A percentile compares a stretch with the other conserved stretches of the same genome.
Conservation (phyloP, 1,140 invertebrate genomes). For the Papilio xuthus region DNA sequence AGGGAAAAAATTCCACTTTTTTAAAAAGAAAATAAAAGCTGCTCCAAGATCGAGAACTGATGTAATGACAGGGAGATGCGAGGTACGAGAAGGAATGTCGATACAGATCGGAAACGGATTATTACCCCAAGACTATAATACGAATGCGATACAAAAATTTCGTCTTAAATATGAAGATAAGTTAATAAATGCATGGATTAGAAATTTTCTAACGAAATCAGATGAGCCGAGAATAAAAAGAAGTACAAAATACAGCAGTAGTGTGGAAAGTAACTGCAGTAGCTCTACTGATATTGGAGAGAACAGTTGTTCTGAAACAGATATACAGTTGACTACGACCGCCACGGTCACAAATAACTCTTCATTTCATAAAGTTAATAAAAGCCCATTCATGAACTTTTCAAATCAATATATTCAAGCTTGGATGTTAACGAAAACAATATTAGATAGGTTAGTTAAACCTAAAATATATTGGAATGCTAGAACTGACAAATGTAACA, state of each 20-base stretch:
- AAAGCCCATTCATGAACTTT: conserved; percentile 56
- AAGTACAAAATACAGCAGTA: conserved; percentile 65
- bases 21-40: conserved; percentile 61
- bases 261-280: conserved; percentile 62
- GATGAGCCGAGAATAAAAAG: conserved; percentile 62
- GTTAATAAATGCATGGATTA: conserved; percentile 57
- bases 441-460: conserved; percentile 45
- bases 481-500: conserved; percentile 26
- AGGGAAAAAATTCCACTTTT: conserved; percentile 62
- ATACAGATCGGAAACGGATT: conserved; percentile 56
- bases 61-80: conserved; percentile 62
- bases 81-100: conserved; percentile 62
- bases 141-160: conserved; percentile 11
- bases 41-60: conserved; percentile 59
- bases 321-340: conserved; percentile 51
- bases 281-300: conserved; percentile 48
- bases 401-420: conserved; percentile 62
- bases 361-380: conserved; percentile 46
- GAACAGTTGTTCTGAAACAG: not conserved
- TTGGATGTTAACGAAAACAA: conserved; percentile 67
- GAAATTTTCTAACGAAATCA: conserved; percentile 51
- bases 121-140: conserved; percentile 30
- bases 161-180: conserved; percentile 48
- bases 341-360: conserved; percentile 52
- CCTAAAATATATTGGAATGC: conserved; percentile 24